phyloP scores from a whole-genome alignment of 2,888 invertebrate genomes.

The Tanaodytes sp. region DNA sequence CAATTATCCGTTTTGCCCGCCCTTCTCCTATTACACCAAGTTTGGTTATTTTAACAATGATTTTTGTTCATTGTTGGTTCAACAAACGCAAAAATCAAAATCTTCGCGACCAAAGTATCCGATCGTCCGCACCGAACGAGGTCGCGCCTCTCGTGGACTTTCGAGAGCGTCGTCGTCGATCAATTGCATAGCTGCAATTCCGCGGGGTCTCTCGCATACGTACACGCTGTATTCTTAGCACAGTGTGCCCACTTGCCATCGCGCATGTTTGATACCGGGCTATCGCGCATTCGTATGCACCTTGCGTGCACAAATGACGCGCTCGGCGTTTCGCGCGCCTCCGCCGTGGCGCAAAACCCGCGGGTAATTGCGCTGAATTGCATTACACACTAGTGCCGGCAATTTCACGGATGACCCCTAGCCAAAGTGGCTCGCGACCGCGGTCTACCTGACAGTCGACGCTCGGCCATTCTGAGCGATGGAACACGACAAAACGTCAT shows the following conservation, averaged over 20 bases:
- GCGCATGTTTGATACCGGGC: constrained; percentile 37
- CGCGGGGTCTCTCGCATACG: constrained; percentile 10
- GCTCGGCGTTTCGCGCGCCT: constrained; percentile 40
- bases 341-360: constrained; percentile 34
- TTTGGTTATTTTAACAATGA: too few relatives aligned
- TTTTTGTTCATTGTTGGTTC: too few relatives aligned
- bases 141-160: too few relatives aligned
- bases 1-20: too few relatives aligned
- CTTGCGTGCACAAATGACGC: constrained; percentile 47
- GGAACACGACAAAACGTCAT: constrained; percentile 44
- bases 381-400: constrained; percentile 53
- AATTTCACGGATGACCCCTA: constrained; percentile 57
- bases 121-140: too few relatives aligned
- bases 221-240: constrained; percentile 24
- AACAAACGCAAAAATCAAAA: too few relatives aligned
- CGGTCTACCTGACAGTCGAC: constrained; percentile 46
- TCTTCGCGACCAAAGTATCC: too few relatives aligned
- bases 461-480: constrained; percentile 39
- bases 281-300: constrained; percentile 41
- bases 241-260: constrained; percentile 24
- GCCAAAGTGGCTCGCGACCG: constrained; percentile 31
- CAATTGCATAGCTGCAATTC: constrained; percentile 23
- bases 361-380: constrained; percentile 59
- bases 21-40: too few relatives aligned
- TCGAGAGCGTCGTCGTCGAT: constrained; percentile 21